Conservation (phyloP, 2,113 vertebrate genomes). For the Sardina pilchardus region DNA sequence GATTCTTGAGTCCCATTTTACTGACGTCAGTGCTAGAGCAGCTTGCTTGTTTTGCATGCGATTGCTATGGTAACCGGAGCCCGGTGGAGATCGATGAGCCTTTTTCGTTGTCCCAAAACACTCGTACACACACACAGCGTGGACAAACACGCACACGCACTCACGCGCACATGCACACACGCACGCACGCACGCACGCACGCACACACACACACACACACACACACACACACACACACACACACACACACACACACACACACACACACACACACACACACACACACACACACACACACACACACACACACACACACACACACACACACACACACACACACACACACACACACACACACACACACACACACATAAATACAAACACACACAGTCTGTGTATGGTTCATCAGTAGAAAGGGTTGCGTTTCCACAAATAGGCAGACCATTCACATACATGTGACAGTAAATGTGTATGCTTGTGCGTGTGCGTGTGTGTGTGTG, state of each 20-base stretch:
- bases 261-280: not conserved
- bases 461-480: not conserved
- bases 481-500: conserved; percentile 15
- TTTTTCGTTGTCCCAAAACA: not conserved
- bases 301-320: not conserved
- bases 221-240: conserved; percentile 10
- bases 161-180: not conserved
- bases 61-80: not conserved
- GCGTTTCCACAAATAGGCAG: not conserved
- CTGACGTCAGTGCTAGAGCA: not conserved
- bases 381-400: conserved; percentile 34
- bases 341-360: conserved; percentile 1
- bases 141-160: not conserved
- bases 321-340: not conserved
- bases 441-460: conserved; percentile 10
- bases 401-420: not conserved
- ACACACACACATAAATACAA: not conserved
- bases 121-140: not conserved
- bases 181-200: conserved; percentile 1
- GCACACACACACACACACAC: not conserved
- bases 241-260: conserved; percentile 34
- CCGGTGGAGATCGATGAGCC: not conserved
- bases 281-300: not conserved
- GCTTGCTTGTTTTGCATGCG: not conserved
- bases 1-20: not conserved